Evolutionary conservation across 1,140 invertebrate genomes (phyloP).

Genomic region (Caenorhabditis tropicalis): DNA sequence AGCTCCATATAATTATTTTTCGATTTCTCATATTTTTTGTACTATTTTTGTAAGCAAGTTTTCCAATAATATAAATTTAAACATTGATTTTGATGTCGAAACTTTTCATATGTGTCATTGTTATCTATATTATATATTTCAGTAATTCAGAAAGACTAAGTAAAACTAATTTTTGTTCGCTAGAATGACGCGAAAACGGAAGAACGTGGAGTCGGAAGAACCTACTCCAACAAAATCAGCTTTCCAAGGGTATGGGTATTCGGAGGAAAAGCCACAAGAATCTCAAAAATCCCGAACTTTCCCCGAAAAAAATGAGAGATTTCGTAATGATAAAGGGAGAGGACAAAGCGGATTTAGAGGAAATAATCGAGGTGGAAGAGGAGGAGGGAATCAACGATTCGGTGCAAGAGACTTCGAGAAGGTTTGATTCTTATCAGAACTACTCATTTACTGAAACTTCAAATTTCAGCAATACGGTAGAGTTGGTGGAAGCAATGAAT

Average conservation of each 20-base stretch:
- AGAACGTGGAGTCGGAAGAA: slow-evolving; percentile 10
- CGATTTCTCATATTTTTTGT: not conserved
- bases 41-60: not conserved
- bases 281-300: not conserved
- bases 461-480: slow-evolving; percentile 9
- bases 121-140: not conserved
- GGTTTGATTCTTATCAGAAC: not conserved
- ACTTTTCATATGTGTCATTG: not conserved
- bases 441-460: not conserved
- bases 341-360: not conserved
- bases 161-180: not conserved
- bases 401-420: not conserved
- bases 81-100: not conserved
- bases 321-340: not conserved
- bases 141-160: not conserved
- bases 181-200: slow-evolving; percentile 53
- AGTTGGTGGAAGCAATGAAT: not conserved
- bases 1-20: not conserved
- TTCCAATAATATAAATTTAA: not conserved
- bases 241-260: slow-evolving; percentile 17
- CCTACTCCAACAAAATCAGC: not conserved
- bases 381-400: not conserved
- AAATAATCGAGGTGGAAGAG: slow-evolving; percentile 20
- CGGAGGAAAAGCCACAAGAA: not conserved
- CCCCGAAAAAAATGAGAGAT: not conserved